Conservation (phyloP, 2,797 vertebrate genomes). For the Mus caroli region DNA sequence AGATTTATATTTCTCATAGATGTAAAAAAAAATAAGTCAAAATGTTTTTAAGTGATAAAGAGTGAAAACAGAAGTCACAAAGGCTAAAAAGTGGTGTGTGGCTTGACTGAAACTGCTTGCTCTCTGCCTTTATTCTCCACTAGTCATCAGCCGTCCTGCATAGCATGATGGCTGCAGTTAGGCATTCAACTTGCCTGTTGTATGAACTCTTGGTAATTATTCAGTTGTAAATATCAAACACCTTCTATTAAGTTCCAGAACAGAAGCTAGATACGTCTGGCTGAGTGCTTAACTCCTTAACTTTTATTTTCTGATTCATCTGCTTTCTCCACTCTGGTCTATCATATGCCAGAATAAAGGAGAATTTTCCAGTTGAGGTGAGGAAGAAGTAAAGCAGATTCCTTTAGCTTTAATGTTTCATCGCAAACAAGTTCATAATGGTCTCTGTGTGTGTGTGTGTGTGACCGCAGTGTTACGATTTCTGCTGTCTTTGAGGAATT, state of each 20-base stretch:
- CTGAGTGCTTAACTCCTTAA: neutral
- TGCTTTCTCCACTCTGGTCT: neutral
- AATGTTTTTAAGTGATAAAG: neutral
- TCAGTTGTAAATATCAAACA: neutral
- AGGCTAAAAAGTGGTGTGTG: neutral
- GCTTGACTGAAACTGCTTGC: slow-evolving; percentile 2
- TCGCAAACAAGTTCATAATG: slow-evolving; percentile 40
- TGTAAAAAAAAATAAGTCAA: neutral
- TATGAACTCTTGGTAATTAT: neutral
- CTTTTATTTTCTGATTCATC: neutral
- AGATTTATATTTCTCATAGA: neutral
- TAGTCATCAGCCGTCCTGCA: neutral
- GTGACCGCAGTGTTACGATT: neutral
- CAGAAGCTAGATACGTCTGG: neutral
- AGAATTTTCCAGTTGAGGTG: slow-evolving; percentile 33
- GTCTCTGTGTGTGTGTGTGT: neutral
- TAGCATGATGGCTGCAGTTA: neutral
- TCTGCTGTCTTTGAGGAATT: slow-evolving; percentile 34
- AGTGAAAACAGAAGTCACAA: neutral
- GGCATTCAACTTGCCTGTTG: neutral
- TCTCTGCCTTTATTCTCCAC: slow-evolving; percentile 7
- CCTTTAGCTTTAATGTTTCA: slow-evolving; percentile 42
- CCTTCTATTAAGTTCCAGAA: neutral
- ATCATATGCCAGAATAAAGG: slow-evolving; percentile 37
- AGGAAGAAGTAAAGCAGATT: slow-evolving; percentile 49